Conservation (phyloP, 2,888 invertebrate genomes). For the Pegoplata infirma region DNA sequence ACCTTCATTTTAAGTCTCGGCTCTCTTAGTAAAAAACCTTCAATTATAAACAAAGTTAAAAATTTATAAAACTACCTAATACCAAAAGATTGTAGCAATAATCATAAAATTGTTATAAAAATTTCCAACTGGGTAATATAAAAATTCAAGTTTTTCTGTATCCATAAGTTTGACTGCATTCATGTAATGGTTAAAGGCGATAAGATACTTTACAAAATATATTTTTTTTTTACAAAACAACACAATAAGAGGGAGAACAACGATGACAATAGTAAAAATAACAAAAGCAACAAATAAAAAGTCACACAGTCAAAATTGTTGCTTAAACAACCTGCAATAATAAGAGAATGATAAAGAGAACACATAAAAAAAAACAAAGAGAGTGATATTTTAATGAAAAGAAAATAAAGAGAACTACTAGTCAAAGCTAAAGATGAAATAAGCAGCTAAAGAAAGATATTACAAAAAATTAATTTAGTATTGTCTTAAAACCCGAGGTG, state of each 20-base stretch:
- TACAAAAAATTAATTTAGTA: slow-evolving; percentile 45
- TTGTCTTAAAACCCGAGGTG: slow-evolving; percentile 32
- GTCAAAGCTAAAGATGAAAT: slow-evolving; percentile 37
- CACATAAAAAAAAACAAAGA: slow-evolving; percentile 29
- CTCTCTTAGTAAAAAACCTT: too few species aligned
- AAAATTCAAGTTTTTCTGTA: slow-evolving; percentile 56
- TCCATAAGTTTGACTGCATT: slow-evolving; percentile 49
- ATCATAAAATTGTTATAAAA: slow-evolving; percentile 6
- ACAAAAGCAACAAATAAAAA: slow-evolving; percentile 22
- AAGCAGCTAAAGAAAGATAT: slow-evolving; percentile 34
- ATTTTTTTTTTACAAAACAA: slow-evolving; percentile 55
- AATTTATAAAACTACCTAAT: not conserved
- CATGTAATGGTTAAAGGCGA: slow-evolving; percentile 56
- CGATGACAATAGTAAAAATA: slow-evolving; percentile 7
- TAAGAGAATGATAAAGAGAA: slow-evolving; percentile 14
- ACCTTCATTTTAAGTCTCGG: too few species aligned
- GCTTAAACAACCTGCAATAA: slow-evolving; percentile 40
- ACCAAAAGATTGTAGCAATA: not conserved
- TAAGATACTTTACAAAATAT: slow-evolving; percentile 39
- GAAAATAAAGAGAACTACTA: not conserved
- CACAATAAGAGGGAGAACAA: slow-evolving; percentile 34
- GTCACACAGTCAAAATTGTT: slow-evolving; percentile 36
- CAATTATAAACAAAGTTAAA: too few species aligned
- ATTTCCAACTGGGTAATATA: slow-evolving; percentile 57
- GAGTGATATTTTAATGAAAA: slow-evolving; percentile 48